Conservation (phyloP, 53 echinoderm and acorn worm species). For the Paelopatides confundens region DNA sequence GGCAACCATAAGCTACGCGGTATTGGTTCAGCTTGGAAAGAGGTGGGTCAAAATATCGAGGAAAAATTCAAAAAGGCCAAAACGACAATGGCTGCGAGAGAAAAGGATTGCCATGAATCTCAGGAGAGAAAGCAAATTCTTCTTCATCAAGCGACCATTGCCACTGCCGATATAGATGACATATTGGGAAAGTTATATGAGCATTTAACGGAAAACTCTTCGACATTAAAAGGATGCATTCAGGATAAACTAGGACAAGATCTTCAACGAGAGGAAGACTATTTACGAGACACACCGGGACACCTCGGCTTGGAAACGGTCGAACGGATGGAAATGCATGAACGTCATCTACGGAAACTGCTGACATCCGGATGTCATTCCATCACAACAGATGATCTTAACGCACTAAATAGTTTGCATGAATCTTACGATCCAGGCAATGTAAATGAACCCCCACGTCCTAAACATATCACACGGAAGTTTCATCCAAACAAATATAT, state of each 20-base stretch:
- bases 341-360: not conserved
- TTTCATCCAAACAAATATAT: not conserved
- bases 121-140: not conserved
- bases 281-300: not conserved
- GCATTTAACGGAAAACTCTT: not conserved
- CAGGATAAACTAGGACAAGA: not conserved
- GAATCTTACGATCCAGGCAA: too few relatives aligned
- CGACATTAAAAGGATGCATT: not conserved
- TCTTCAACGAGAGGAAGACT: not conserved
- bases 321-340: not conserved
- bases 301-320: not conserved
- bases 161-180: not conserved
- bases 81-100: not conserved
- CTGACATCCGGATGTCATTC: not conserved
- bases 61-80: not conserved
- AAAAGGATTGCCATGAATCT: not conserved
- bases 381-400: not conserved
- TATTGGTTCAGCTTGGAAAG: conserved; percentile 19
- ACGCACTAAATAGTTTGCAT: not conserved
- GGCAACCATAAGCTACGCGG: not conserved
- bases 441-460: not conserved
- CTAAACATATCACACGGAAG: not conserved
- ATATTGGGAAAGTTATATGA: not conserved
- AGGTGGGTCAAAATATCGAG: not conserved
- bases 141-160: not conserved